Percentiles rank a stretch among this genome's conserved stretches.
Conservation (phyloP, 2,113 vertebrate species). For the Cariama cristata region DNA sequence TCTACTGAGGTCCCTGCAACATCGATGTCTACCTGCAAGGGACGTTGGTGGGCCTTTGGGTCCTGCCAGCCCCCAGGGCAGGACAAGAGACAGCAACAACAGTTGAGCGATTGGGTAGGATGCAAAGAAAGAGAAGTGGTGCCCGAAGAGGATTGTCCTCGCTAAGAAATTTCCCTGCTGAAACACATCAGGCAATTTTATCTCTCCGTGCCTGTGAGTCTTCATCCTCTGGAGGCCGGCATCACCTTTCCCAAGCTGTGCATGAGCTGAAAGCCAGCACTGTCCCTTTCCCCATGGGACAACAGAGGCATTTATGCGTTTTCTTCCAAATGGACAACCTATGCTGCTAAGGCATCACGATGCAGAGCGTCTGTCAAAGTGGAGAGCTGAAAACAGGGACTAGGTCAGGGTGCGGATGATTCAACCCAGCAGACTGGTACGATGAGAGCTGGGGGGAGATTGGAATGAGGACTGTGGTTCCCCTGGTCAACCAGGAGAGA, state of each 20-base stretch:
- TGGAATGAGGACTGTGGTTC: not conserved
- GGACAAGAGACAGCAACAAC: not conserved
- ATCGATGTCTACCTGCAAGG: not conserved
- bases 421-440: not conserved
- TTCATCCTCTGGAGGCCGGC: not conserved
- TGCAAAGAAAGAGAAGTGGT: not conserved
- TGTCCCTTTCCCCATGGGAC: not conserved
- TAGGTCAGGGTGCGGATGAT: not conserved
- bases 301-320: not conserved
- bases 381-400: not conserved
- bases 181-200: not conserved
- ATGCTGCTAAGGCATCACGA: not conserved
- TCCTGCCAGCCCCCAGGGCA: not conserved
- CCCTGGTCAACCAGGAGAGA: not conserved
- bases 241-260: not conserved
- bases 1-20: not conserved
- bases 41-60: not conserved
- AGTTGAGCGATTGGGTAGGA: not conserved
- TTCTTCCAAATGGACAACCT: not conserved
- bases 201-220: accelerated
- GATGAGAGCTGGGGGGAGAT: not conserved
- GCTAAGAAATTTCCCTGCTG: not conserved
- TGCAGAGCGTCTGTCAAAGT: not conserved
- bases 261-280: not conserved
- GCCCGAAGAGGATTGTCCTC: not conserved